These are phyloP conservation scores for Piprites chloris DNA, from an alignment of 2,113 vertebrate genomes.

Conservation along the genomic window DNA sequence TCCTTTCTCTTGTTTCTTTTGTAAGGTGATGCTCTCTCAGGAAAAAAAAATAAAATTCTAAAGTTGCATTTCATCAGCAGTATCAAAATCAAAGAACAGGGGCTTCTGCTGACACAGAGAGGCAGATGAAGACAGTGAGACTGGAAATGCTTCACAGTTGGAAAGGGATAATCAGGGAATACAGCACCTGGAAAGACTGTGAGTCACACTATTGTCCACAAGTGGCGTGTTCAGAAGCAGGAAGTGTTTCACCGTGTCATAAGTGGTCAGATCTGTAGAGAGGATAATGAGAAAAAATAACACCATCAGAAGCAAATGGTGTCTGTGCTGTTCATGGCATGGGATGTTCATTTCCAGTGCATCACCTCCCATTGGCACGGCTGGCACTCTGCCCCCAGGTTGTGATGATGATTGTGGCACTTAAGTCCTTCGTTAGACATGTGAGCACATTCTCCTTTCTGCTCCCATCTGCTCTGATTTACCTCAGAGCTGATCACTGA, in stretches of 20 bases:
- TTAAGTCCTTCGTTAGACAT: not conserved
- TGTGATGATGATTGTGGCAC: not conserved
- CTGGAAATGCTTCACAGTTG: not conserved
- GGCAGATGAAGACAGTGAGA: not conserved
- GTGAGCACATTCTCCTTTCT: not conserved
- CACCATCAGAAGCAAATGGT: not conserved
- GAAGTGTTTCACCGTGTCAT: constrained; percentile 84
- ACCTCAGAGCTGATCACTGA: not conserved
- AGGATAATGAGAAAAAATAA: not conserved
- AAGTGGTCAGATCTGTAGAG: constrained; percentile 82
- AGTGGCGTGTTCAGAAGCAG: constrained; percentile 78
- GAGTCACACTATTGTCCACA: constrained; percentile 80
- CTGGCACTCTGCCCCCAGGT: not conserved
- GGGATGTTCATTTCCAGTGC: not conserved
- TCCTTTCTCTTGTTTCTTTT: not conserved
- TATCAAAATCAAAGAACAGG: not conserved
- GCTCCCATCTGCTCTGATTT: not conserved
- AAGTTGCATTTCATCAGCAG: not conserved
- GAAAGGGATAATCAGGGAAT: not conserved
- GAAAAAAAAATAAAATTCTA: not conserved
- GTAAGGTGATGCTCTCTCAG: not conserved
- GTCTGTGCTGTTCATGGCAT: not conserved
- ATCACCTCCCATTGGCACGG: not conserved
- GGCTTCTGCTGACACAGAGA: not conserved
- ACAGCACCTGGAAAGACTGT: constrained; percentile 74